Base-by-base conservation (phyloP, 2,113 vertebrate genomes). In the Stomatorhinus ivindoensis region DNA sequence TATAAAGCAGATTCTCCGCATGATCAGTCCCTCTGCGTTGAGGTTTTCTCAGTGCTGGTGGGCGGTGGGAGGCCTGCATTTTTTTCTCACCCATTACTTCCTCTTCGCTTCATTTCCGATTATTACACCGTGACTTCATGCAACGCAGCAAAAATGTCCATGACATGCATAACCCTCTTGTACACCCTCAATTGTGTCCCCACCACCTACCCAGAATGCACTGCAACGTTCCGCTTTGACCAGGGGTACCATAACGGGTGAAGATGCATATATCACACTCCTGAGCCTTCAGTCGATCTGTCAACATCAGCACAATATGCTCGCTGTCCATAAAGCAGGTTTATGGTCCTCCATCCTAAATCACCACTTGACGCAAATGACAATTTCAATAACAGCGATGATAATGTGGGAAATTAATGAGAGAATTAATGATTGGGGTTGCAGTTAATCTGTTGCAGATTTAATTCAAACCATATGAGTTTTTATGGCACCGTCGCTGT, bases 271-370 rank as follows among this genome's bases (percentile, higher is more conserved):
- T 21, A 65, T 87, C 55, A 65, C 53, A 2, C 87, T 44, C 35
- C 55, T 65, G 53, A 87, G 55, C 27, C 9, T 87, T 3, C 35
- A 2, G 42, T n/a, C 17, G 53, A 42, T 61, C 39, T 44, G 53
- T 53, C 87, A 42, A 55, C 87, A 61, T 87, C 55, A 58, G 87
- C 86, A 65, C 87, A 87, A 65, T 87, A 65, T 61, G 53, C 17
- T 42, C 7, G 9, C 53, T 51, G 42, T 24, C 87, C 55, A 65
- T 87, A 87, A 87, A 87, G 87, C 51, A 65, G 24, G 7, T 87
- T 87, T 87, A 87, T 65, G 53, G 39, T 46, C 55, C 24, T 44
- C 6, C 55, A 13, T 39, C 39, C 31, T 87, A 87, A 87, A 87
- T 87, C 51, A 87, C 50, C 44, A 31, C n/a, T 42, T 65, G 55